Evolutionary conservation across 2,797 vertebrate genomes (phyloP).

Genomic region (Malacoctenus gilli): DNA sequence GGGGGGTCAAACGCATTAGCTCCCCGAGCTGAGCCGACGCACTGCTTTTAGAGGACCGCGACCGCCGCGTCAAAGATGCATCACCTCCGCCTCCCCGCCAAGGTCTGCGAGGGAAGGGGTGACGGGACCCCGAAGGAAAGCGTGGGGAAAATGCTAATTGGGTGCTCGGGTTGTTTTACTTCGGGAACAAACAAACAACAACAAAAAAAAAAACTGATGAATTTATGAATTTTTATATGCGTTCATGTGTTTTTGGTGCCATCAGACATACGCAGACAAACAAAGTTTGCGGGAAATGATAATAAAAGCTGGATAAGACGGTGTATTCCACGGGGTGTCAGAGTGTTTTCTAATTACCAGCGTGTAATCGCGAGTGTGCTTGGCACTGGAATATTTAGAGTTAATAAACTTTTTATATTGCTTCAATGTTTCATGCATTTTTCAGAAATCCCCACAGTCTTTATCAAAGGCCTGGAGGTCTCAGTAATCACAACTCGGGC

Average conservation of each 20-base stretch:
- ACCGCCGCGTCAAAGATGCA: constrained; percentile 41
- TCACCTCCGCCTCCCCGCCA: constrained; percentile 40
- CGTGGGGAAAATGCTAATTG: constrained; percentile 21
- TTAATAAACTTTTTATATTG: constrained; percentile 79
- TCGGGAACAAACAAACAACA: too few relatives aligned
- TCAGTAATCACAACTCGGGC: constrained; percentile 58
- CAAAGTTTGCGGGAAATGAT: constrained; percentile 16
- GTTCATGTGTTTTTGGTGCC: background rate
- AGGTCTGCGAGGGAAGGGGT: constrained; percentile 22
- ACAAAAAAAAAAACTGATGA: background rate
- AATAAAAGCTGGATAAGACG: constrained; percentile 27
- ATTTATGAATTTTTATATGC: constrained; percentile 1
- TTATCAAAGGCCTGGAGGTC: constrained; percentile 70
- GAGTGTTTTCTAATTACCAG: constrained; percentile 58
- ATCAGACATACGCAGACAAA: constrained; percentile 13
- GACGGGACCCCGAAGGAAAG: constrained; percentile 23
- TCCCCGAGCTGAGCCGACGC: constrained; percentile 52
- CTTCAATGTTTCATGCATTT: constrained; percentile 80
- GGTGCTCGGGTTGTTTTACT: constrained; percentile 7
- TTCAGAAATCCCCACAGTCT: constrained; percentile 71
- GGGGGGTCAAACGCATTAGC: constrained; percentile 76
- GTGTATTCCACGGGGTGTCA: constrained; percentile 23
- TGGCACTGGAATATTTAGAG: constrained; percentile 65
- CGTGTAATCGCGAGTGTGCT: constrained; percentile 52
- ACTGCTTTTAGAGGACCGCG: constrained; percentile 49